Percentiles rank a stretch among this genome's conserved stretches.
phyloP scores from a whole-genome alignment of 2,888 invertebrate species.

The Campoplex nolae region DNA sequence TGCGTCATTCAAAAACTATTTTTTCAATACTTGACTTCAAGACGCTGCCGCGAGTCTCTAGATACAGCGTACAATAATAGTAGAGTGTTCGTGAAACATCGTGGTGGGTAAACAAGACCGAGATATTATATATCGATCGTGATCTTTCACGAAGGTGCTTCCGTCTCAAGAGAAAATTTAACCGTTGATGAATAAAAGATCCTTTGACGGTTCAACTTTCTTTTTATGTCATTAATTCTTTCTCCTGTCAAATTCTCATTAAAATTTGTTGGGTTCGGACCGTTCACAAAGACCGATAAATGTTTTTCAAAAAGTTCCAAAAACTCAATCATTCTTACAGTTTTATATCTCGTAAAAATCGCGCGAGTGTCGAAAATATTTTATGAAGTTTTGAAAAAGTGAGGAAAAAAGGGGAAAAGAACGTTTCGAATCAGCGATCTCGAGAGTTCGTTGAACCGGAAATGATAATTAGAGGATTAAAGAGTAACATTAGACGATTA shows the following conservation, averaged over 20 bases:
- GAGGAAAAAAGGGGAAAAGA: too few relatives aligned
- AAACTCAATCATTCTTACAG: too few relatives aligned
- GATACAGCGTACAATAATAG: not conserved
- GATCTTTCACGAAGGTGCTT: constrained; percentile 56
- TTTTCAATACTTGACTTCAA: too few relatives aligned
- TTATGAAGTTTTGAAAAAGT: not conserved
- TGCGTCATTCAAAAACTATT: too few relatives aligned
- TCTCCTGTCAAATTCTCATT: not conserved
- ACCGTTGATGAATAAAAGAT: constrained; percentile 19
- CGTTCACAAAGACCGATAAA: too few relatives aligned
- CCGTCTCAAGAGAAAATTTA: constrained; percentile 26
- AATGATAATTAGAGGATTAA: constrained; percentile 42
- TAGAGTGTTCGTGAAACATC: not conserved
- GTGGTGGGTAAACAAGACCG: constrained; percentile 49
- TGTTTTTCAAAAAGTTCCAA: too few relatives aligned
- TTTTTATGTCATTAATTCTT: not conserved
- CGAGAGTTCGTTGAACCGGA: constrained; percentile 25
- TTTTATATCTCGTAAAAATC: too few relatives aligned
- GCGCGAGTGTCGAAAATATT: too few relatives aligned
- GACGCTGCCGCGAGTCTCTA: too few relatives aligned
- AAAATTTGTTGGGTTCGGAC: not conserved
- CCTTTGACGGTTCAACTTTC: constrained; percentile 18
- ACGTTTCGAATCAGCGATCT: not conserved
- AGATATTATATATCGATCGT: constrained; percentile 48
- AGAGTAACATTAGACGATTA: constrained; percentile 37